These are phyloP conservation scores for Drosophila novamexicana DNA, from an alignment of 1,140 invertebrate genomes.

Conservation along the genomic window DNA sequence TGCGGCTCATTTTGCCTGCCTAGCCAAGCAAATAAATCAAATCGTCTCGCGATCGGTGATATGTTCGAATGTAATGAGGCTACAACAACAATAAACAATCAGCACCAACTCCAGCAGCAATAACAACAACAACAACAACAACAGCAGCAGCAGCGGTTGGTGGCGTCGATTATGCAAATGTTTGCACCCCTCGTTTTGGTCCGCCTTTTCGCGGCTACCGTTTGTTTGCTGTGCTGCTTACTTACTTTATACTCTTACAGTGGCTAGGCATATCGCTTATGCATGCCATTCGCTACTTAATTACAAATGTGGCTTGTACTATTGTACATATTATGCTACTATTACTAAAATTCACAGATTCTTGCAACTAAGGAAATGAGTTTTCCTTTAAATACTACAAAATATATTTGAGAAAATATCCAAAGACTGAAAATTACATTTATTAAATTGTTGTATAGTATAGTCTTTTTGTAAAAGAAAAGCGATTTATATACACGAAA, in stretches of 20 bases:
- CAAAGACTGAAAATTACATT: too few species aligned
- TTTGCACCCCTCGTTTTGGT: constrained; percentile 20
- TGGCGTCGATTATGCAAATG: constrained; percentile 73
- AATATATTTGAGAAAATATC: too few species aligned
- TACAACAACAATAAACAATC: constrained; percentile 63
- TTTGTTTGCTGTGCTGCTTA: not conserved
- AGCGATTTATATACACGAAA: too few species aligned
- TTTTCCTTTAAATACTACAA: too few species aligned
- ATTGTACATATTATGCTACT: not conserved
- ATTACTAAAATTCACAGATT: not conserved
- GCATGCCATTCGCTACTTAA: not conserved
- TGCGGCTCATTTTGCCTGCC: constrained; percentile 52
- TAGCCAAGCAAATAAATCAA: constrained; percentile 78
- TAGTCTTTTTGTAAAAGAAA: too few species aligned
- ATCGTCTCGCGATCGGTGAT: constrained; percentile 74
- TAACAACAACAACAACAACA: constrained; percentile 30
- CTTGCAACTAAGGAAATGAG: too few species aligned
- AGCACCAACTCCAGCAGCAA: constrained; percentile 48
- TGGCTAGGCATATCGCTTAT: not conserved
- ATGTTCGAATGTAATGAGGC: constrained; percentile 72
- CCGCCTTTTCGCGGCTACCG: constrained; percentile 18
- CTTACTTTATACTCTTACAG: not conserved
- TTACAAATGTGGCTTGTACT: too few species aligned
- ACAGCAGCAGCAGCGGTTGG: constrained; percentile 8
- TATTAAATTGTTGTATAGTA: too few species aligned